phyloP scores from a whole-genome alignment of 2,888 invertebrate genomes.

The Lochmaea crataegi region DNA sequence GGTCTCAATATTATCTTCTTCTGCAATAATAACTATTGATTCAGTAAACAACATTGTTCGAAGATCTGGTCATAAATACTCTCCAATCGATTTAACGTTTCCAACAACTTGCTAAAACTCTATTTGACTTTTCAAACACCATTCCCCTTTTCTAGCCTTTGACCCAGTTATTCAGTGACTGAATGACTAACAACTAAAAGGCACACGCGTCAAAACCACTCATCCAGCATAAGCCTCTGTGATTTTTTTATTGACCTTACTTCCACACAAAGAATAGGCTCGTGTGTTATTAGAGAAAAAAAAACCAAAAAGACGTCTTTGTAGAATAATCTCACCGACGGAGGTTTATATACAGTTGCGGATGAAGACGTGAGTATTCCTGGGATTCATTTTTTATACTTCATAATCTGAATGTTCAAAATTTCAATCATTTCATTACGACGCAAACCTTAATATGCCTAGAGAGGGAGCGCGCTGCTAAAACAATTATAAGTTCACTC shows the following conservation, averaged over 20 bases:
- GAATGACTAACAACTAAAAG: constrained; percentile 4
- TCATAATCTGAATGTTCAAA: too few species aligned
- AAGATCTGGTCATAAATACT: neutral
- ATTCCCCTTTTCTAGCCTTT: neutral
- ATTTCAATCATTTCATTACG: too few species aligned
- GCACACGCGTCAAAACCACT: constrained; percentile 8
- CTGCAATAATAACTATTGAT: neutral
- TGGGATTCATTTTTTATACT: too few species aligned
- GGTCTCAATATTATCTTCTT: too few species aligned
- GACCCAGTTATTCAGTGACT: constrained; percentile 12
- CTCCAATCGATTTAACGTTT: neutral
- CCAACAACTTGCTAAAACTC: neutral
- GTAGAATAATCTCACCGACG: neutral
- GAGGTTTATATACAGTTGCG: neutral
- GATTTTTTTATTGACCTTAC: constrained; percentile 14
- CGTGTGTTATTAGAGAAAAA: neutral
- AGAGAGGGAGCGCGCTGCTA: too few species aligned
- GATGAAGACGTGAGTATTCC: too few species aligned
- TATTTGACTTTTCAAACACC: constrained; percentile 1
- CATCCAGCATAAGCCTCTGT: constrained; percentile 1
- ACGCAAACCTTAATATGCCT: too few species aligned
- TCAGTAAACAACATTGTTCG: neutral
- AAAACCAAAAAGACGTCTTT: constrained; percentile 1
- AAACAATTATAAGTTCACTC: too few species aligned
- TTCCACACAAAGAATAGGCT: constrained; percentile 1